Conservation (phyloP, 23 tunicate species). For the Phallusia fumigata region DNA sequence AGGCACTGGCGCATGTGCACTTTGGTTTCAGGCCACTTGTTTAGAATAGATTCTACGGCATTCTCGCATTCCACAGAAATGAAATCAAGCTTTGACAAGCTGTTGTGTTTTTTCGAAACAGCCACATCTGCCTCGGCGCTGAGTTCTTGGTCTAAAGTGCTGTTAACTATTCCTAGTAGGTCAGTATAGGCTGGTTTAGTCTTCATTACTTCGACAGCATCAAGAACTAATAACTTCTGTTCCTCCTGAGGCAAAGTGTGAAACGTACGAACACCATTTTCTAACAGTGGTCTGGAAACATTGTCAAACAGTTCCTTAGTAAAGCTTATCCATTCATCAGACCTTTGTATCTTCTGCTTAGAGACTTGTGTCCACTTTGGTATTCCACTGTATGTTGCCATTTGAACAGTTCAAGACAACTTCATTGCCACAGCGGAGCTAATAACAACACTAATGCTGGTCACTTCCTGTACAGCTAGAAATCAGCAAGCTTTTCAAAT, state of each 20-base stretch:
- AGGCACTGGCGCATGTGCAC: slow-evolving; percentile 47
- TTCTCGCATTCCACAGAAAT: slow-evolving; percentile 30
- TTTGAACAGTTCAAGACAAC: neutral
- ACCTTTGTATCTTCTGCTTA: slow-evolving; percentile 30
- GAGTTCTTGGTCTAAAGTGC: slow-evolving; percentile 40
- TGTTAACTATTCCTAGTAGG: slow-evolving; percentile 37
- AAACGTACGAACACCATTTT: slow-evolving; percentile 68
- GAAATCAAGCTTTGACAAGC: slow-evolving; percentile 17
- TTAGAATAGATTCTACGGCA: slow-evolving; percentile 59
- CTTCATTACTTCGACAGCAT: slow-evolving; percentile 49
- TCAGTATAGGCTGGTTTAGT: slow-evolving; percentile 30
- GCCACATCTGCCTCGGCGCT: slow-evolving; percentile 23
- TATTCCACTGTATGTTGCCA: slow-evolving; percentile 44
- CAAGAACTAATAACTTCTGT: slow-evolving; percentile 36
- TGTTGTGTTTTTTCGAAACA: neutral
- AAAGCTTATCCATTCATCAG: slow-evolving; percentile 70
- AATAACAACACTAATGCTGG: neutral
- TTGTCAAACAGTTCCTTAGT: slow-evolving; percentile 61
- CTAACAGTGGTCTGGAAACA: slow-evolving; percentile 51
- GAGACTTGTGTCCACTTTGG: slow-evolving; percentile 65
- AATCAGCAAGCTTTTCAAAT: neutral
- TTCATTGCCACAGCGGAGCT: neutral
- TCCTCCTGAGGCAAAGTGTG: slow-evolving; percentile 37
- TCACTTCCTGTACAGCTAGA: neutral
- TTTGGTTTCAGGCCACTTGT: slow-evolving; percentile 49